Evolutionary conservation across 2,888 invertebrate genomes (phyloP).

Genomic region (Erebia ligea): DNA sequence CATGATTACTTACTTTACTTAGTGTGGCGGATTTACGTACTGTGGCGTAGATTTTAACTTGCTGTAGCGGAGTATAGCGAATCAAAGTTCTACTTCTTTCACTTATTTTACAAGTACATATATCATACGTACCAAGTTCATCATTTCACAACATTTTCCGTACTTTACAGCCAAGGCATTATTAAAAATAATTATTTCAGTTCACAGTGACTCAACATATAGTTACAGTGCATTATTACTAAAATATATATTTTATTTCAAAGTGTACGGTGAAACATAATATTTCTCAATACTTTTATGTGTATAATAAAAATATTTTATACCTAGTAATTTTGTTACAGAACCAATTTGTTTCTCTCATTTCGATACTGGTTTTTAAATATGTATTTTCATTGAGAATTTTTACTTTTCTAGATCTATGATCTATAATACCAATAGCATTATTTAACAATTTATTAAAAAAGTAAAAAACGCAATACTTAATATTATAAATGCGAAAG

Average conservation of each 20-base stretch:
- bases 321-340: background rate
- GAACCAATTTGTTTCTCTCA: background rate
- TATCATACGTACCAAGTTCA: slow-evolving; percentile 31
- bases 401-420: too few relatives aligned
- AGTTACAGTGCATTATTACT: too few relatives aligned
- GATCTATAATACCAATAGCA: too few relatives aligned
- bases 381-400: too few relatives aligned
- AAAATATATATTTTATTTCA: background rate
- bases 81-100: too few relatives aligned
- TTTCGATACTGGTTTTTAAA: background rate
- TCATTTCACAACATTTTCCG: slow-evolving; percentile 12
- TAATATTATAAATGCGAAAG: too few relatives aligned
- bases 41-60: too few relatives aligned
- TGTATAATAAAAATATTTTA: slow-evolving; percentile 16
- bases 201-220: background rate
- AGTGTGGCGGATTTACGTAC: too few relatives aligned
- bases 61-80: too few relatives aligned
- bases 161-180: background rate
- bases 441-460: background rate
- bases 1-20: too few relatives aligned
- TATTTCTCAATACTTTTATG: slow-evolving; percentile 1
- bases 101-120: background rate
- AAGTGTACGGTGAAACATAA: background rate
- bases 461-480: slow-evolving; percentile 3
- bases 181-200: background rate